phyloP scores from a whole-genome alignment of 2,113 vertebrate species.

The Coturnix japonica region DNA sequence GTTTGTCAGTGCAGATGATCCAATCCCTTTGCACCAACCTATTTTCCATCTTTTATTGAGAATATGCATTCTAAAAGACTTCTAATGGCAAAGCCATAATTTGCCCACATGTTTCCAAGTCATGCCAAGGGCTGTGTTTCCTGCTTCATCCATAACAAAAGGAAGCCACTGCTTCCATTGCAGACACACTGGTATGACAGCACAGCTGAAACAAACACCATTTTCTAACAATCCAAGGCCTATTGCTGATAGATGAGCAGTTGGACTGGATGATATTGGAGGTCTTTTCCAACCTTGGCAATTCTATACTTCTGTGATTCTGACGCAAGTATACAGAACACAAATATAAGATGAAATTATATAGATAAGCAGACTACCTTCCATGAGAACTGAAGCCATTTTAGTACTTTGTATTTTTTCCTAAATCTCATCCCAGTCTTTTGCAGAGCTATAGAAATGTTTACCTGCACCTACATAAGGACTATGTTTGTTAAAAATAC shows the following conservation, averaged over 20 bases:
- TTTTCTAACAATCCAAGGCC: neutral
- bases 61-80: neutral
- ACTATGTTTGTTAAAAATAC: neutral
- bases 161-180: neutral
- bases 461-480: neutral
- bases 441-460: neutral
- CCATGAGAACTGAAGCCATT: neutral
- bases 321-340: neutral
- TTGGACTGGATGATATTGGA: too few relatives aligned
- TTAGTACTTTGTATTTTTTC: neutral
- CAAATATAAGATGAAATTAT: neutral
- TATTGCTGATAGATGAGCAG: too few relatives aligned
- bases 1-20: neutral
- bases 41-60: neutral
- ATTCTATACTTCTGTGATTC: too few relatives aligned
- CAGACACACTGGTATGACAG: fast-evolving
- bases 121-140: neutral
- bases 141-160: neutral
- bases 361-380: neutral
- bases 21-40: neutral
- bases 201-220: neutral
- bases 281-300: too few relatives aligned
- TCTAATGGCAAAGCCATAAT: neutral
- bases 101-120: neutral
- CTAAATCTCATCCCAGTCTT: neutral